A percentile compares a stretch with the other conserved stretches of the same genome.
phyloP scores from a whole-genome alignment of 2,113 vertebrate genomes.

The Atractosteus spatula region DNA sequence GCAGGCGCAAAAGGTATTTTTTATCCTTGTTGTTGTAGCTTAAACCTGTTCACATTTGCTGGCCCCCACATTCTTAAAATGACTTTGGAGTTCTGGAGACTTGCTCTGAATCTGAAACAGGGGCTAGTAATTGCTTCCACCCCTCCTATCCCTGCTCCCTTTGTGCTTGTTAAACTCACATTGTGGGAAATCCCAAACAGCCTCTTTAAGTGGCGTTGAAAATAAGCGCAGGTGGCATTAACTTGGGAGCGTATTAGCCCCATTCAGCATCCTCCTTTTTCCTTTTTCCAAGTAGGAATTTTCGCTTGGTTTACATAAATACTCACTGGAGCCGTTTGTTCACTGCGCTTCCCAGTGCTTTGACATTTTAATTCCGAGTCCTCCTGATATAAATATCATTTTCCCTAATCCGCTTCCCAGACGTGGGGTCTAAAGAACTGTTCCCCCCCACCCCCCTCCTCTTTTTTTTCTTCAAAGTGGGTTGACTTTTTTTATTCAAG shows the following conservation, averaged over 20 bases:
- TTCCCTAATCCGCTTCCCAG: slow-evolving; percentile 70
- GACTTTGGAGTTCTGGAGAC: not conserved
- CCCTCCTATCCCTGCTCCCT: slow-evolving; percentile 38
- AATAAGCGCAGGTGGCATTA: slow-evolving; percentile 56
- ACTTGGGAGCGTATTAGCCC: slow-evolving; percentile 51
- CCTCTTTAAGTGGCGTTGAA: slow-evolving; percentile 59
- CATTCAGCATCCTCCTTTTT: slow-evolving; percentile 44
- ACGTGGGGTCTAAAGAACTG: slow-evolving; percentile 28
- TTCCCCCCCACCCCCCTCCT: slow-evolving; percentile 36
- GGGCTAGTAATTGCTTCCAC: slow-evolving; percentile 22
- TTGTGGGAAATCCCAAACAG: slow-evolving; percentile 58
- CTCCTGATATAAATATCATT: slow-evolving; percentile 74
- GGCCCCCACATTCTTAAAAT: not conserved
- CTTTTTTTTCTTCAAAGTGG: slow-evolving; percentile 73
- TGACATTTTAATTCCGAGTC: slow-evolving; percentile 63
- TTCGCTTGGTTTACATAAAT: slow-evolving; percentile 47
- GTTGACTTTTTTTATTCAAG: slow-evolving; percentile 71
- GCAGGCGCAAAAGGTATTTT: not conserved
- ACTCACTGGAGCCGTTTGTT: slow-evolving; percentile 49
- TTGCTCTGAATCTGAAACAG: slow-evolving; percentile 22
- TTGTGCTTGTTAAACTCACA: slow-evolving; percentile 50
- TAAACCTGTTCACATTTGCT: slow-evolving; percentile 10
- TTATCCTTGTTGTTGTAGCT: not conserved
- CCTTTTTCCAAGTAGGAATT: slow-evolving; percentile 44
- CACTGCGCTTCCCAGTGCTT: slow-evolving; percentile 46